Conservation (phyloP, 2,888 invertebrate species). For the Lepidochitona cinerea region DNA sequence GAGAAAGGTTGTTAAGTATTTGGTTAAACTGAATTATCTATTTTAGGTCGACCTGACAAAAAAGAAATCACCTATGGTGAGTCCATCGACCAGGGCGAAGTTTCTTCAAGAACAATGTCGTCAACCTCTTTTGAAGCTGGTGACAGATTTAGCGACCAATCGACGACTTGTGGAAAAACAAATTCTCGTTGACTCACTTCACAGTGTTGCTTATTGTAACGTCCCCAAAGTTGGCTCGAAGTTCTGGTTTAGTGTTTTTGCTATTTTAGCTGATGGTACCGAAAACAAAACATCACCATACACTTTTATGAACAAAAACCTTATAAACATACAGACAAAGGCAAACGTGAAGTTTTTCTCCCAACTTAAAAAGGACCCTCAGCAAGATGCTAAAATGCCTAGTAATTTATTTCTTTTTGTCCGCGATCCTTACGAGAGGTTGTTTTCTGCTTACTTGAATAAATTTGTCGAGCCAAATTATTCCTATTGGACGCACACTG, state of each 20-base stretch:
- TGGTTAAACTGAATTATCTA: too few species aligned
- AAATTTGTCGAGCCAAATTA: background rate
- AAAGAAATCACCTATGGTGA: too few species aligned
- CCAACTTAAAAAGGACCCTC: background rate
- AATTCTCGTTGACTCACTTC: background rate
- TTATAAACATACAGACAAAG: background rate
- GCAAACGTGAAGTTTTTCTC: background rate
- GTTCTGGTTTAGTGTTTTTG: background rate
- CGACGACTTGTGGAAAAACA: background rate
- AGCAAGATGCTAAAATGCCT: too few species aligned
- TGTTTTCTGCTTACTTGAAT: conserved; percentile 12
- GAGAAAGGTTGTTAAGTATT: too few species aligned
- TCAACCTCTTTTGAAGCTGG: background rate
- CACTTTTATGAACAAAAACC: background rate
- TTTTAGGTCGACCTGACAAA: too few species aligned
- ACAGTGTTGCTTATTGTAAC: background rate
- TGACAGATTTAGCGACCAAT: background rate
- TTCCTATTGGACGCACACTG: background rate
- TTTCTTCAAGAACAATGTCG: background rate
- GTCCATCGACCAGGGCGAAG: background rate
- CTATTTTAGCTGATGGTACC: background rate
- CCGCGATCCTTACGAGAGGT: conserved; percentile 4
- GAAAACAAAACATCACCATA: background rate
- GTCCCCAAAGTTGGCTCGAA: background rate
- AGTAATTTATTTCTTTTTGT: conserved; percentile 9